Conservation (phyloP, 2,113 vertebrate species). For the Paramisgurnus dabryanus region DNA sequence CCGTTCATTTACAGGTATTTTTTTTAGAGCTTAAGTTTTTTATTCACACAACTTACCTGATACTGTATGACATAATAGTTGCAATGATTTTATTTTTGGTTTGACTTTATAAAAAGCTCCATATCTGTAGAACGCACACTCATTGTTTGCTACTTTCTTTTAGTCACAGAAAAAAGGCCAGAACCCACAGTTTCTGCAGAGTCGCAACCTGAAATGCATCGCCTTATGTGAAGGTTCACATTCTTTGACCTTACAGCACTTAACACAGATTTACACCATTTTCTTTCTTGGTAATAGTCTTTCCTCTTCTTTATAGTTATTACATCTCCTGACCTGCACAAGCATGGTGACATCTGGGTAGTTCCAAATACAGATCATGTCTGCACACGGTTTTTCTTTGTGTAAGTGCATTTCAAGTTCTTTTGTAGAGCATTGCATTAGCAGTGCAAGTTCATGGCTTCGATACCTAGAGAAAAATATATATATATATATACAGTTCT, state of each 20-base stretch:
- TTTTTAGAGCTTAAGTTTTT: background rate
- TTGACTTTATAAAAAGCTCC: too few relatives aligned
- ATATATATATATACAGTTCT: too few relatives aligned
- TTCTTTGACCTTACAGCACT: background rate
- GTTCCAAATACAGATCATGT: slow-evolving; percentile 90
- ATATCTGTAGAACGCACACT: too few relatives aligned
- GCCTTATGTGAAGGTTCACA: slow-evolving; percentile 92
- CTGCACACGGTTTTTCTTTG: slow-evolving; percentile 93
- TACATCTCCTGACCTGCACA: slow-evolving; percentile 89
- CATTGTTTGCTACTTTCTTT: background rate
- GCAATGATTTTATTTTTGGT: too few relatives aligned
- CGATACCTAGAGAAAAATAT: too few relatives aligned
- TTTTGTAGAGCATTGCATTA: too few relatives aligned
- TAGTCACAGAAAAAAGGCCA: slow-evolving; percentile 90
- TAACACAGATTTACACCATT: background rate
- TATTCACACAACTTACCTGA: background rate
- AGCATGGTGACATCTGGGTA: slow-evolving; percentile 92
- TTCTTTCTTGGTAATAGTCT: background rate
- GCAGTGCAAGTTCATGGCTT: too few relatives aligned
- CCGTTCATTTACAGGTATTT: slow-evolving; percentile 79
- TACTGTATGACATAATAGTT: too few relatives aligned
- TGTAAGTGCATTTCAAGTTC: slow-evolving; percentile 76
- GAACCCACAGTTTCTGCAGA: slow-evolving; percentile 89
- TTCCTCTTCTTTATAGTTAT: slow-evolving; percentile 73
- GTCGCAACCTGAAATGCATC: slow-evolving; percentile 91